These are phyloP conservation scores for Ochropleura plecta DNA, from an alignment of 2,888 invertebrate genomes.

Conservation along the genomic window DNA sequence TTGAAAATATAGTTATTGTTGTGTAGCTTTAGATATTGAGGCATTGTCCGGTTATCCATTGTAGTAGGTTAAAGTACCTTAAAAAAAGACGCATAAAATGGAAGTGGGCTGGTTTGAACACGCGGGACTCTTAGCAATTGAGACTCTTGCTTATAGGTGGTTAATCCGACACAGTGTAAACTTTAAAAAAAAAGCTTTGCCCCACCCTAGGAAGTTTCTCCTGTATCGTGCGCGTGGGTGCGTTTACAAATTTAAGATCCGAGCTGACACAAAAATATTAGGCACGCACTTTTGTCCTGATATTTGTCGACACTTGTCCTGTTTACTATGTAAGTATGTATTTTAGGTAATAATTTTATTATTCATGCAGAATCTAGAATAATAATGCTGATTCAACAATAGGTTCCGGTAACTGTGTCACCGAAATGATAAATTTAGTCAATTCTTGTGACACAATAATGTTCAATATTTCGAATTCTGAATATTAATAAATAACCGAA, in stretches of 20 bases:
- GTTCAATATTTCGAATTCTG: not conserved
- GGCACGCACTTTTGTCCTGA: not conserved
- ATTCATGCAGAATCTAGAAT: not conserved
- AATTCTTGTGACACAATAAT: not conserved
- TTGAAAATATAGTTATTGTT: too few species aligned
- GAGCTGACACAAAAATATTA: not conserved
- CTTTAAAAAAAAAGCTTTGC: too few species aligned
- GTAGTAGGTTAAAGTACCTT: too few species aligned
- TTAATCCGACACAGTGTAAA: too few species aligned
- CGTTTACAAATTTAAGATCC: not conserved
- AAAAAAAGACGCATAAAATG: too few species aligned
- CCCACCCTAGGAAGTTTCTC: too few species aligned
- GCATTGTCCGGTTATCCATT: too few species aligned
- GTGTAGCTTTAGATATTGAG: too few species aligned
- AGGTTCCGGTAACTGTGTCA: not conserved
- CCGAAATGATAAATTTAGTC: not conserved
- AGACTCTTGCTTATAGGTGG: too few species aligned
- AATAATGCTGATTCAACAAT: not conserved
- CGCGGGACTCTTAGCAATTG: too few species aligned
- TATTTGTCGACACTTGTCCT: not conserved
- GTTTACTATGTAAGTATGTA: not conserved
- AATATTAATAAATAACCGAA: constrained; percentile 16
- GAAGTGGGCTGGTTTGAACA: too few species aligned
- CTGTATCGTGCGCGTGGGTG: too few species aligned
- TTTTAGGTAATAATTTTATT: not conserved